phyloP scores from a whole-genome alignment of 2,888 invertebrate species.

The Oxystoma pomonae region DNA sequence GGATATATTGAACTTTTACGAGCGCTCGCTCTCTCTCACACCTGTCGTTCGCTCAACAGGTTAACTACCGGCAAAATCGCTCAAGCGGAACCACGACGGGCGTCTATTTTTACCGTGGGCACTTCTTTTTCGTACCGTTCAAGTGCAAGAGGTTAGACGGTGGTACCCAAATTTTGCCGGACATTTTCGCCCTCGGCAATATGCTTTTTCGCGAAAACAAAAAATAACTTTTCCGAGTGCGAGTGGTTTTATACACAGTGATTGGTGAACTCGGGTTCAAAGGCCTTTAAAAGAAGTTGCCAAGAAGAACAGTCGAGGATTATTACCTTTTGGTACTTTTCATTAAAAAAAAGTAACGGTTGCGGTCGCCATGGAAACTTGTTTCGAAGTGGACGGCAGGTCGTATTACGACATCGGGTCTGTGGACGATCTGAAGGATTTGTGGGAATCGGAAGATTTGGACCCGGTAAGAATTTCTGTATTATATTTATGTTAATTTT shows the following conservation, averaged over 20 bases:
- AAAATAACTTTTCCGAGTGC: too few species aligned
- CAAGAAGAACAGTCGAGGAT: too few species aligned
- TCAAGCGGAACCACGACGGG: not conserved
- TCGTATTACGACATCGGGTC: slow-evolving; percentile 62
- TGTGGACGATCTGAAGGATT: slow-evolving; percentile 69
- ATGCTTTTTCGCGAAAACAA: too few species aligned
- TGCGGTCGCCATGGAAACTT: slow-evolving; percentile 54
- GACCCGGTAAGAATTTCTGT: slow-evolving; percentile 67
- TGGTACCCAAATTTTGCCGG: not conserved
- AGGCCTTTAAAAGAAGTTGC: not conserved
- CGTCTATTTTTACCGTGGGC: not conserved
- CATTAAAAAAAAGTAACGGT: not conserved
- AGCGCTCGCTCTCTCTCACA: not conserved
- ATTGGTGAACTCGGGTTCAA: not conserved
- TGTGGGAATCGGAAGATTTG: slow-evolving; percentile 74
- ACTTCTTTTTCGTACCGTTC: not conserved
- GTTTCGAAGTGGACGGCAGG: slow-evolving; percentile 50
- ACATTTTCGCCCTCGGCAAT: not conserved
- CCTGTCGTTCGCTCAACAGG: not conserved
- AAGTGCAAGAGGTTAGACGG: not conserved
- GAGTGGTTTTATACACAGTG: not conserved
- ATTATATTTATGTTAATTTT: not conserved
- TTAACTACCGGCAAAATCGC: not conserved
- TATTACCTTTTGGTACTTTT: too few species aligned
- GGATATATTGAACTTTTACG: too few species aligned